These are phyloP conservation scores for Deilephila elpenor DNA, from an alignment of 2,888 invertebrate genomes.

Conservation along the genomic window DNA sequence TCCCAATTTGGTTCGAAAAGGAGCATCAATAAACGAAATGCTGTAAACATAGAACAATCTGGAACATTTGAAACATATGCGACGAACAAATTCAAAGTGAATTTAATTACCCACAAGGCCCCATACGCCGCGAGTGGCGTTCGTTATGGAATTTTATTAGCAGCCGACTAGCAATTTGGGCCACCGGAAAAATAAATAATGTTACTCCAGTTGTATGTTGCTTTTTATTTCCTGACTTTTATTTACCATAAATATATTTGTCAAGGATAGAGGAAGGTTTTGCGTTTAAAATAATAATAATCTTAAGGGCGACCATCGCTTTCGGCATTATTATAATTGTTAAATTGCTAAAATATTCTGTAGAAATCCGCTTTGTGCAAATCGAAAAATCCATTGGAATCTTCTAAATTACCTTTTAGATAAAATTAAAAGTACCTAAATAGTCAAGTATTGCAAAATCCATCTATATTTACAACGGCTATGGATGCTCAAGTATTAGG, in stretches of 20 bases:
- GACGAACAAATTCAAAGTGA: constrained; percentile 47
- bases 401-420: too few species aligned
- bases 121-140: constrained; percentile 46
- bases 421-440: too few species aligned
- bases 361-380: too few species aligned
- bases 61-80: constrained; percentile 42
- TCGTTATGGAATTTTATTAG: constrained; percentile 52
- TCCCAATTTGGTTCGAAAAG: constrained; percentile 26
- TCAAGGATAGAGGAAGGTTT: too few species aligned
- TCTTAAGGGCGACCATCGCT: too few species aligned
- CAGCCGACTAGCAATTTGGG: constrained; percentile 36
- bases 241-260: not conserved
- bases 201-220: not conserved
- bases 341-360: too few species aligned
- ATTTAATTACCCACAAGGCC: constrained; percentile 55
- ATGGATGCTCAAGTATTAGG: too few species aligned
- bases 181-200: constrained; percentile 25
- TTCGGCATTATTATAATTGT: too few species aligned
- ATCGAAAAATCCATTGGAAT: too few species aligned
- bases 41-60: constrained; percentile 42
- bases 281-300: too few species aligned
- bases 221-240: not conserved
- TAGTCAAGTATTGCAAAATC: too few species aligned
- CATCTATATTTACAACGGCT: too few species aligned
- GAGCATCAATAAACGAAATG: constrained; percentile 35